Conservation (phyloP, 1,140 invertebrate genomes). For the Ditylenchus dipsaci region DNA sequence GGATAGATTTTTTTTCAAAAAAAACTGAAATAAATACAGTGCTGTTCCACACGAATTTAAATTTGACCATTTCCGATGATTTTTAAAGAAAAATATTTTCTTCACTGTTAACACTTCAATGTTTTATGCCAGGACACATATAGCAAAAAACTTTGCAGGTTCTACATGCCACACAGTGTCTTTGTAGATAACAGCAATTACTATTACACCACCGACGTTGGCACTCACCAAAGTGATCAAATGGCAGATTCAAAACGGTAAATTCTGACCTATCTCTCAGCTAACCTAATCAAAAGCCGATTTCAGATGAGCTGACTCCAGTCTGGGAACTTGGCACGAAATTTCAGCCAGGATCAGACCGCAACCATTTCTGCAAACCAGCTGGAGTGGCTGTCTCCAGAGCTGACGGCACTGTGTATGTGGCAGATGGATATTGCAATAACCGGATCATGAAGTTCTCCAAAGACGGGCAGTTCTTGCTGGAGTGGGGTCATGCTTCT, state of each 20-base stretch:
- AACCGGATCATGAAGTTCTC: conserved; percentile 79
- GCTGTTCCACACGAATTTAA: too few relatives aligned
- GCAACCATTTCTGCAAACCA: conserved; percentile 83
- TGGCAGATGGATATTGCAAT: conserved; percentile 89
- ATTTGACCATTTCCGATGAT: too few relatives aligned
- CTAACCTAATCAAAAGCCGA: too few relatives aligned
- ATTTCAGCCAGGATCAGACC: conserved; percentile 75
- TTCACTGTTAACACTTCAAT: too few relatives aligned
- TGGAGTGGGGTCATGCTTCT: conserved; percentile 41
- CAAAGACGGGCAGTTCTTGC: conserved; percentile 63
- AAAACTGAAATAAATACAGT: too few relatives aligned
- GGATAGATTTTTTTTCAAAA: too few relatives aligned
- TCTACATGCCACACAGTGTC: conserved; percentile 87
- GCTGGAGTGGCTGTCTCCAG: conserved; percentile 77
- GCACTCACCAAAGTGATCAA: conserved; percentile 79
- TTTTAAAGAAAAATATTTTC: too few relatives aligned
- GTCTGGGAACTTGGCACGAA: conserved; percentile 62
- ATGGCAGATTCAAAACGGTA: conserved; percentile 22
- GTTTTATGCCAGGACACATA: too few relatives aligned
- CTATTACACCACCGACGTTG: conserved; percentile 85
- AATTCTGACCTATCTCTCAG: conserved; percentile 18
- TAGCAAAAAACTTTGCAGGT: conserved; percentile 64
- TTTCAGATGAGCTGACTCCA: conserved; percentile 9
- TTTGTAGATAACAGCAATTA: conserved; percentile 76
- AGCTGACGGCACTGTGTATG: conserved; percentile 77